Evolutionary conservation across 2,113 vertebrate species (phyloP).

Genomic region (Empidonax traillii): DNA sequence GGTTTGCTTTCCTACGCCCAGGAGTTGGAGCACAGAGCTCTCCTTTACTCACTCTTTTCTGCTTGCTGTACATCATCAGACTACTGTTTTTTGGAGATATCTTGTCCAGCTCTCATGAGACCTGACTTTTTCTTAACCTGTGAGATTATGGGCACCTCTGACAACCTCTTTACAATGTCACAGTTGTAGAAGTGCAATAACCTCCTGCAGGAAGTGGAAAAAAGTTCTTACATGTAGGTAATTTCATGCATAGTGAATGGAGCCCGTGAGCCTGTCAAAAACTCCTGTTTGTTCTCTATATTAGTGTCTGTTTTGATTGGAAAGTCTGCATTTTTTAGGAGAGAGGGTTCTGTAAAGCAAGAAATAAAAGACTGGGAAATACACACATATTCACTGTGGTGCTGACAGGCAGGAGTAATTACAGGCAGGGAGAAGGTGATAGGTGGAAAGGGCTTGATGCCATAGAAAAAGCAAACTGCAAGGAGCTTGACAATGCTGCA

Average conservation of each 20-base stretch:
- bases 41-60: background rate
- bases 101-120: background rate
- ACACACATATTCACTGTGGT: background rate
- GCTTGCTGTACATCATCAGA: accelerated
- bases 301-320: background rate
- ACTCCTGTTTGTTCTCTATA: background rate
- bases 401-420: background rate
- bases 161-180: background rate
- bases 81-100: background rate
- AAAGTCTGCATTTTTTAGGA: background rate
- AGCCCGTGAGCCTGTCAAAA: background rate
- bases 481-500: background rate
- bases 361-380: background rate
- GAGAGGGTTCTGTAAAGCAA: background rate
- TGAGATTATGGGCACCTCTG: background rate
- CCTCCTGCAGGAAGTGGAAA: background rate
- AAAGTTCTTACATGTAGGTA: background rate
- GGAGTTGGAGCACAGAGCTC: background rate
- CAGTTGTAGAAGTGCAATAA: background rate
- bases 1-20: background rate
- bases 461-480: background rate
- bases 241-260: background rate
- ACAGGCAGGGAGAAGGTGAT: background rate
- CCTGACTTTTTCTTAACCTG: background rate
- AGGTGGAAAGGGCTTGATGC: background rate